Evolutionary conservation across 2,888 invertebrate species (phyloP), one percentile per base, ranked within the genome.

Genomic region (Dorcus hopei): DNA sequence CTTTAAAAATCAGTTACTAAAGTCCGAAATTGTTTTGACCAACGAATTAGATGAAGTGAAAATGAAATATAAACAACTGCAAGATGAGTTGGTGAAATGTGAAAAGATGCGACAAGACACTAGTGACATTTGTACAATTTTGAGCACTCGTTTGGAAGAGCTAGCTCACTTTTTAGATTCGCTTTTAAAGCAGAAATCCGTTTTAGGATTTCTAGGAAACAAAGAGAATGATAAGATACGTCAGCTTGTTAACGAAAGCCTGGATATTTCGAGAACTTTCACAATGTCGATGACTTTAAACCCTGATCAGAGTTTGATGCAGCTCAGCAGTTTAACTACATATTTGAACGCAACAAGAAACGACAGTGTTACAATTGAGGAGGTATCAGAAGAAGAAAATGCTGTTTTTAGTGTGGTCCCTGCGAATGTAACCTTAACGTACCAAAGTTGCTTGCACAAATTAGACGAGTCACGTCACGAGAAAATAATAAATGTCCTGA

Each of bases 91-190:
- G 1, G 74, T 75, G 42, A 70, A 69, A 39, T 76, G 75, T 11
- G 80, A 80, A 63, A 73, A 70, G 49, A 65, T 76, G 26, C 69
- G 79, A n/a, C 62, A 65, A 9, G 79, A 81, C 64, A 73, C 78
- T 2, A 73, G 74, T 50, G 77, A 81, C 59, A 77, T 80, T 9
- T 81, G 81, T 61, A 66, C 74, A 55, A 69, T 86, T 57, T 74
- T 88, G 45, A 84, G 85, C 23, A 80, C 79, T 3, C 81, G 87
- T 39, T 76, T 88, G 51, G 86, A 87, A 74, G 88, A 88, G 66
- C 74, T 88, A 59, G 85, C 87, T 0, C 80, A 82, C 68, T 88
- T 88, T 71, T 75, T 88, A 65, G 86, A 87, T 64, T 85, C 86
- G 58, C 75, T 88, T 39, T 74, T 88, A 23, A 82, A 83, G 57